These are phyloP conservation scores for Xenopus petersii DNA, from an alignment of 2,797 vertebrate species.

Conservation along the genomic window DNA sequence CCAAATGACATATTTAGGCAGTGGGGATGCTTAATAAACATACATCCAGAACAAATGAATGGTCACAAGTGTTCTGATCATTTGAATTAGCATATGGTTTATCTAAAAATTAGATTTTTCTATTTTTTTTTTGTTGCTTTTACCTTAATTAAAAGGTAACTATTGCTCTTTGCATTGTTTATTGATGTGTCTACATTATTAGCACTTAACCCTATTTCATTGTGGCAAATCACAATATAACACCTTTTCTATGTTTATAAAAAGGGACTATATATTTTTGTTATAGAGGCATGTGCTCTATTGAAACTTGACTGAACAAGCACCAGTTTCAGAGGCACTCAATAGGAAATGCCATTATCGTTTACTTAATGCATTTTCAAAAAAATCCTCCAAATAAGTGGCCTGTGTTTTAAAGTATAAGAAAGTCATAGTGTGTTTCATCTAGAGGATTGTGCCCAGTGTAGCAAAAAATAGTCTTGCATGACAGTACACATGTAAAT, in stretches of 20 bases:
- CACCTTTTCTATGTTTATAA: conserved; percentile 13
- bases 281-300: not conserved
- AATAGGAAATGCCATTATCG: conserved; percentile 58
- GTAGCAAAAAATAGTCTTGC: conserved; percentile 83
- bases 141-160: too few species aligned
- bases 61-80: too few species aligned
- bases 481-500: conserved; percentile 82
- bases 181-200: too few species aligned
- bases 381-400: conserved; percentile 57
- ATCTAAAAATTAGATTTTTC: too few species aligned
- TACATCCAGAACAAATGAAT: too few species aligned
- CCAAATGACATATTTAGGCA: too few species aligned
- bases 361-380: conserved; percentile 56
- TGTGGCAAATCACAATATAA: not conserved
- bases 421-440: conserved; percentile 62
- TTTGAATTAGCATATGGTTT: too few species aligned
- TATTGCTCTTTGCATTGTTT: too few species aligned
- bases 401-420: conserved; percentile 62
- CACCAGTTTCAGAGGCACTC: conserved; percentile 51
- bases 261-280: conserved; percentile 2
- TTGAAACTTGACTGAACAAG: conserved; percentile 39
- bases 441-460: conserved; percentile 77
- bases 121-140: too few species aligned
- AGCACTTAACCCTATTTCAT: too few species aligned
- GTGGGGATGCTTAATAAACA: too few species aligned